A percentile compares a stretch with the other conserved stretches of the same genome.
phyloP scores from a whole-genome alignment of 2,113 vertebrate species.

The Lonchura striata region DNA sequence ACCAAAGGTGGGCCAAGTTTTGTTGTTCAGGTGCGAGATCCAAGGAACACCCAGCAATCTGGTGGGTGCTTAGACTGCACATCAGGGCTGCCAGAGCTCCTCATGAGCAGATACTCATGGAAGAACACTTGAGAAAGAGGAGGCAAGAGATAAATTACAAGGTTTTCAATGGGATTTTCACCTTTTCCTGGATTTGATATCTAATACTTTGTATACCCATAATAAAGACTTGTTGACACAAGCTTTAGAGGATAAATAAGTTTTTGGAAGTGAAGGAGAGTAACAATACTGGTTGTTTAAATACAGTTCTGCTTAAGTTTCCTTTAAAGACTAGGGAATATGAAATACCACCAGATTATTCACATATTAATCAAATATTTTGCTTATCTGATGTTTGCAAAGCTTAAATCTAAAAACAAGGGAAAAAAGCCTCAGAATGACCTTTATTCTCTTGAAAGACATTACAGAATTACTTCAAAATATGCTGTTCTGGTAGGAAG shows the following conservation, averaged over 20 bases:
- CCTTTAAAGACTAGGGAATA: neutral
- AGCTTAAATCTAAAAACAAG: conserved; percentile 64
- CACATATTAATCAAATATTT: neutral
- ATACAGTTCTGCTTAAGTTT: neutral
- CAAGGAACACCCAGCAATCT: neutral
- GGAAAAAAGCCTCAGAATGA: neutral
- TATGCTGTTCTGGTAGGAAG: conserved; percentile 70
- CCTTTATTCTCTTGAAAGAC: conserved; percentile 67
- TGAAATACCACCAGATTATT: neutral
- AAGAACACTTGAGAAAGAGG: neutral
- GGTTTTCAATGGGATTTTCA: neutral
- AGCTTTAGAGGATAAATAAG: neutral
- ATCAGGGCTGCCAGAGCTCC: neutral
- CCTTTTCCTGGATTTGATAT: neutral
- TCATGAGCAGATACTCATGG: neutral
- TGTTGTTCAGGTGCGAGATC: neutral
- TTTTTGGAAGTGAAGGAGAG: neutral
- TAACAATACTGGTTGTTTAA: neutral
- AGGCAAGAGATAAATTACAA: neutral
- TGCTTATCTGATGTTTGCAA: conserved; percentile 74
- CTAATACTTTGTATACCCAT: neutral
- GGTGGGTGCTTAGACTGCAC: neutral
- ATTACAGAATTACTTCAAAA: conserved; percentile 77
- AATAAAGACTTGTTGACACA: neutral
- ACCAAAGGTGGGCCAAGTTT: neutral